Percentiles rank a stretch among this genome's conserved stretches.
Conservation (phyloP, 2,888 invertebrate genomes). For the Drosophila heteroneura region DNA sequence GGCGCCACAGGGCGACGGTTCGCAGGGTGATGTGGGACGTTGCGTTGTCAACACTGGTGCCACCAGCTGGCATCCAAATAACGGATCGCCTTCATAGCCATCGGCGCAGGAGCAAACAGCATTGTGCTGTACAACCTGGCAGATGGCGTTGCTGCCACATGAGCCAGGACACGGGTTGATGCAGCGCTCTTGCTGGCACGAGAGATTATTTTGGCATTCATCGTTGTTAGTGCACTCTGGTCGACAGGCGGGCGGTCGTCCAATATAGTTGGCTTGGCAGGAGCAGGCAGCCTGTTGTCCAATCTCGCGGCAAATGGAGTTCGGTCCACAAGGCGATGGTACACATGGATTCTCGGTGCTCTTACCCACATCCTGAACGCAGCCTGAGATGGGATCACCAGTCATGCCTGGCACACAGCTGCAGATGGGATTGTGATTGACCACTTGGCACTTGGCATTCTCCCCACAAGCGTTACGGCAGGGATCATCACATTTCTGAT, state of each 20-base stretch:
- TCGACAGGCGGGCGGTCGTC: conserved; percentile 94
- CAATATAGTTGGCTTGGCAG: conserved; percentile 92
- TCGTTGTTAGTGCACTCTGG: conserved; percentile 93
- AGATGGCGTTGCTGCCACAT: conserved; percentile 92
- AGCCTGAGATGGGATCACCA: conserved; percentile 88
- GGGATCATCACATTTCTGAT: conserved; percentile 89
- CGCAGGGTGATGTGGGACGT: conserved; percentile 90
- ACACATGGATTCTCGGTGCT: conserved; percentile 88
- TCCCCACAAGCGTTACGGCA: conserved; percentile 89
- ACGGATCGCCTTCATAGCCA: conserved; percentile 93
- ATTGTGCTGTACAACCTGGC: conserved; percentile 93
- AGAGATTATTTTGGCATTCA: conserved; percentile 92
- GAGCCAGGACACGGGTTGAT: conserved; percentile 92
- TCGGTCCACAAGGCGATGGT: conserved; percentile 93
- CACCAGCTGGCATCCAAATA: conserved; percentile 86
- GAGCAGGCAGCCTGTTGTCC: conserved; percentile 94
- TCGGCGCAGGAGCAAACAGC: conserved; percentile 93
- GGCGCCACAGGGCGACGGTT: conserved; percentile 93
- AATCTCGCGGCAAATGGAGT: conserved; percentile 92
- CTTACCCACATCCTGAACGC: conserved; percentile 85
- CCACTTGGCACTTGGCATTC: conserved; percentile 89
- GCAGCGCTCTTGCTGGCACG: conserved; percentile 93
- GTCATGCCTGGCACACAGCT: conserved; percentile 88
- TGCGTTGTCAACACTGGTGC: conserved; percentile 87
- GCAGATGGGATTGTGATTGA: conserved; percentile 90